Base-by-base conservation (phyloP, 2,888 invertebrate species). In the Nomada hirtipes region DNA sequence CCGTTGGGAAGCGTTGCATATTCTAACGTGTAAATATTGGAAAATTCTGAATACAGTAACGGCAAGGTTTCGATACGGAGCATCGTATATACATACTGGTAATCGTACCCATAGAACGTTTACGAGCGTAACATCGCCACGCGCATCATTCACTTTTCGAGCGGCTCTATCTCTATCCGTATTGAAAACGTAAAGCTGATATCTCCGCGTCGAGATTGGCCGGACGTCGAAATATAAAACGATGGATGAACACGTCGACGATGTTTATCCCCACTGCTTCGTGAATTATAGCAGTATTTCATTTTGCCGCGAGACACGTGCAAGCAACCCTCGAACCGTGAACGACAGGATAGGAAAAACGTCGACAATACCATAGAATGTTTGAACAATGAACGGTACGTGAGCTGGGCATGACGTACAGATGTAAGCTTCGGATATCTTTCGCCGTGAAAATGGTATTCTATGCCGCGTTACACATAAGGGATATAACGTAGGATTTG, bases 21-120 rank as follows among this genome's bases (percentile, higher is more conserved):
- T 84, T 83, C 76, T 50, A 59, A 11, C 77, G 79, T 83, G 85
- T 68, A 87, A 87, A 87, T 87, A 87, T 87, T 77, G 87, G 72
- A 87, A 80, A 83, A 81, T 79, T 81, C 80, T 78, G 81, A 82
- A 63, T 76, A 70, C 50, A 29, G 18, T 61, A 70, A 70, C 65
- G 74, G 74, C 72, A 60, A 15, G 29, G 70, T 60, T 63, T 57
- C 63, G 52, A 26, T 18, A 36, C n/a, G 29, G 44, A 53, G 59
- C 67, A 18, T 29, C n/a, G 44, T 26, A 53, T 75, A 15, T 11
- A 50, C 55, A 15, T 20, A 26, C 36, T 76, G 76, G 76, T 85
- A 87, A 81, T 79, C 72, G 76, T 63, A 74, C 57, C 44, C 60
- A 42, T 36, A 55, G 55, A 79, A 29, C 79, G 81, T 70, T 79